These are phyloP conservation scores for Heliconius himera DNA, from an alignment of 1,140 invertebrate species.

Conservation along the genomic window DNA sequence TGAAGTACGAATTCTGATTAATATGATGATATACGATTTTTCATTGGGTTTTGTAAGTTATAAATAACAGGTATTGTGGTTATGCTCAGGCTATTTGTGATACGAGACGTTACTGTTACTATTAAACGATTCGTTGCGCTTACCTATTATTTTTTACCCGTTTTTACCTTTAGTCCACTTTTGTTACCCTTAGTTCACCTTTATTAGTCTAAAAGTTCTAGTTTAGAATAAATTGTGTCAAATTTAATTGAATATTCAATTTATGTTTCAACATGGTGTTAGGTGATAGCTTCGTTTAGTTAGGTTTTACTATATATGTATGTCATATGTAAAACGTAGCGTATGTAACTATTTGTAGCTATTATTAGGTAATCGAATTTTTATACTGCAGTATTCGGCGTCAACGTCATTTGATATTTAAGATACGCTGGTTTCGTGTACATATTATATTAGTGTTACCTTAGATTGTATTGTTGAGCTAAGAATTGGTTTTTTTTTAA, in stretches of 20 bases:
- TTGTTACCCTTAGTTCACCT: too few relatives aligned
- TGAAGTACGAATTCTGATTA: neutral
- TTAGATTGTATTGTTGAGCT: conserved; percentile 8
- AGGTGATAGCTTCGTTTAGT: neutral
- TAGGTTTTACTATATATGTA: neutral
- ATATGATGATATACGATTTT: neutral
- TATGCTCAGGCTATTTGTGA: conserved; percentile 39
- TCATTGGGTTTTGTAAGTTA: neutral
- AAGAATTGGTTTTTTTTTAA: too few relatives aligned
- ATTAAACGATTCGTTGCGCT: neutral
- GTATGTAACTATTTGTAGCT: conserved; percentile 12
- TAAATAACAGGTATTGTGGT: neutral
- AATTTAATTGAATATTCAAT: conserved; percentile 1
- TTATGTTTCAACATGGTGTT: neutral
- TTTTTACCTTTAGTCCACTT: neutral
- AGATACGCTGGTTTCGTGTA: conserved; percentile 6
- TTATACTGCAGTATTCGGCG: conserved; percentile 29
- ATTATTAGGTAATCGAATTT: conserved; percentile 25
- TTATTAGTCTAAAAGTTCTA: neutral
- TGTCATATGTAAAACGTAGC: conserved; percentile 21
- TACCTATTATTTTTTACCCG: neutral
- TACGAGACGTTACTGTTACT: conserved; percentile 29
- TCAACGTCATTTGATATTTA: conserved; percentile 23
- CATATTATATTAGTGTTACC: conserved; percentile 1
- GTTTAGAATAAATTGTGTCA: conserved; percentile 21